These are phyloP conservation scores for Fragum fragum DNA, from an alignment of 2,888 invertebrate species.

Conservation along the genomic window DNA sequence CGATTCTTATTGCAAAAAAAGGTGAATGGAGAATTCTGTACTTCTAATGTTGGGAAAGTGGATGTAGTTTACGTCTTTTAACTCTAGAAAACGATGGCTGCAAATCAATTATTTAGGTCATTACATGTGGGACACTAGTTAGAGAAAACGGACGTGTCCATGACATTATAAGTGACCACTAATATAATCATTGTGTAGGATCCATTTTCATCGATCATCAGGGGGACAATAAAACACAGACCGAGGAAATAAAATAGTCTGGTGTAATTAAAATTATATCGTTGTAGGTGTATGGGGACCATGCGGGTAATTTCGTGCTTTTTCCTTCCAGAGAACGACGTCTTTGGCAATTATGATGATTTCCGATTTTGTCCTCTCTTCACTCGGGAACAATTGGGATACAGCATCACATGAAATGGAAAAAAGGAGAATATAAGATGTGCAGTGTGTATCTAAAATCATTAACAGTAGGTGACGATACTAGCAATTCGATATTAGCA, in stretches of 20 bases:
- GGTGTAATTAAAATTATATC: constrained; percentile 66
- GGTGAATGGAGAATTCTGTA: no score
- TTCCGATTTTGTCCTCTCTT: background rate
- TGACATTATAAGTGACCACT: constrained; percentile 46
- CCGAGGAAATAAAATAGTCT: constrained; percentile 66
- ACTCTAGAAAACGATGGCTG: background rate
- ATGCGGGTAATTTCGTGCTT: constrained; percentile 19
- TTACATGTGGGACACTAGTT: constrained; percentile 43
- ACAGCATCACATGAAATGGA: no score
- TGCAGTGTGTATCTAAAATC: no score
- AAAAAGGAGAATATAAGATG: no score
- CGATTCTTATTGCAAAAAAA: no score
- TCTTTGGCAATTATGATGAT: background rate
- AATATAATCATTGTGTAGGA: constrained; percentile 63
- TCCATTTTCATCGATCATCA: constrained; percentile 53
- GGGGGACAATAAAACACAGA: constrained; percentile 50
- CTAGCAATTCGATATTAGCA: no score
- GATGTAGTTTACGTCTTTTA: no score
- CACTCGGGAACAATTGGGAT: no score
- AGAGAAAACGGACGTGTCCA: constrained; percentile 54
- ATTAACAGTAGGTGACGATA: no score
- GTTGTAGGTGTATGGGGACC: constrained; percentile 56
- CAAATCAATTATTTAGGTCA: constrained; percentile 58
- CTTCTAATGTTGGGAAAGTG: no score
- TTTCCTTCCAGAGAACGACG: constrained; percentile 3